Conservation (phyloP, 2,888 invertebrate genomes). For the Neria commutata region DNA sequence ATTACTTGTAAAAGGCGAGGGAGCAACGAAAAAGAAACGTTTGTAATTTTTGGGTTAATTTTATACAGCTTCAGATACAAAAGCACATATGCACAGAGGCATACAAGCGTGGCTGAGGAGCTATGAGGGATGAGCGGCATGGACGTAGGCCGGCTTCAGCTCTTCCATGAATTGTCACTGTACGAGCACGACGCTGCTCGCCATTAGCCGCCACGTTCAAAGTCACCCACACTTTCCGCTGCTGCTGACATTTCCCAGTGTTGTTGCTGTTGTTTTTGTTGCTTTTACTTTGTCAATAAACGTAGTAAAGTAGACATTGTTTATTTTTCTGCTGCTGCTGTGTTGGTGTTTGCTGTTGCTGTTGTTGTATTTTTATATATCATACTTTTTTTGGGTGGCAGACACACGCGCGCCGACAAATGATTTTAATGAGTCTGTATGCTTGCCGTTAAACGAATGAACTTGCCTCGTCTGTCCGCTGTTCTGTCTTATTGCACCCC, state of each 20-base stretch:
- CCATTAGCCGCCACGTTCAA: conserved; percentile 16
- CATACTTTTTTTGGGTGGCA: not conserved
- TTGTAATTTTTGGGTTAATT: conserved; percentile 4
- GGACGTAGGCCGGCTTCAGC: not conserved
- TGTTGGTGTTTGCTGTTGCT: conserved; percentile 4
- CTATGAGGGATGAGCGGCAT: not conserved
- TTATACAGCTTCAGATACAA: not conserved
- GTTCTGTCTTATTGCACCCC: not conserved
- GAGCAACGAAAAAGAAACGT: not conserved
- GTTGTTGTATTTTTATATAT: not conserved
- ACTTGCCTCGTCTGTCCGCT: conserved; percentile 1
- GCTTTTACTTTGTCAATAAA: conserved; percentile 20
- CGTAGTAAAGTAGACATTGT: conserved; percentile 21
- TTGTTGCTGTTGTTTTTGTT: conserved; percentile 6
- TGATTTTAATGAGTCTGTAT: not conserved
- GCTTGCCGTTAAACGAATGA: conserved; percentile 1
- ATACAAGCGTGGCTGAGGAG: not conserved
- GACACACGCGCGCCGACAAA: conserved; percentile 4
- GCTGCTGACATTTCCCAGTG: not conserved
- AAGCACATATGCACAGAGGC: not conserved
- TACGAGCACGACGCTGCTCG: not conserved
- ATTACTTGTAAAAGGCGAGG: not conserved
- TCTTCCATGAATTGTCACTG: no score
- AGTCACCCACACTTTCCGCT: conserved; percentile 18
- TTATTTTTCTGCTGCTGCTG: not conserved